Base-by-base conservation (phyloP, 2,113 vertebrate species). In the Pyrgilauda ruficollis region DNA sequence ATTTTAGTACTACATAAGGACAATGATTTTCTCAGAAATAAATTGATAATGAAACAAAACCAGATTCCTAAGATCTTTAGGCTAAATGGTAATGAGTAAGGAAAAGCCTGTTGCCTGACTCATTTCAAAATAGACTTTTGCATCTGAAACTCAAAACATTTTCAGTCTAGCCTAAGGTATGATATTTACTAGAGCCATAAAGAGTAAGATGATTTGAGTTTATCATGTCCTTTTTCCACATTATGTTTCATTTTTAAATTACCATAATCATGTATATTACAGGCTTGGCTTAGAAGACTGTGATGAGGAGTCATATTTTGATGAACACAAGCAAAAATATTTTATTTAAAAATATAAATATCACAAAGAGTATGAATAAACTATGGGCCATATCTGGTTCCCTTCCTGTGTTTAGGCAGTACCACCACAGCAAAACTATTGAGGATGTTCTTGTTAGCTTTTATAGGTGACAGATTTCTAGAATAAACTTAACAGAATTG, bases 171-270 rank as follows among this genome's bases (percentile, higher is more conserved):
- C 98, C 97, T 97, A 97, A 97, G 97, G 98, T 98, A 93, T 58
- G 66, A 94, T 97, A 98, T 98, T 98, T 98, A 98, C 96, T 98
- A 89, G 93, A 97, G 93, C 85, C 94, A 97, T 98, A 97, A 98
- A 97, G 90, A 91, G 84, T 93, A 89, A 96, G 96, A 98, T 92
- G 77, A 97, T 96, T 92, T 37, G 72, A 93, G 96, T 98, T 98
- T 97, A 96, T 98, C 97, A 97, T 94, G 88, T 95, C 97, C 87
- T 97, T 97, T 97, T 96, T 91, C 86, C 94, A 95, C 77, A 84
- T 77, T 93, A 78, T 84, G 90, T 96, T 98, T 97, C 33, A 2
- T 97, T 98, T 98, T 96, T 82, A 97, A 97, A 98, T 98, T 97
- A 97, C 90, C 80, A 95, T 97, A 97, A 97, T 98, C 92, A 96